Evolutionary conservation across 2,888 invertebrate species (phyloP), one percentile per base, ranked within the genome.

Genomic region (Pristionchus arcanus): DNA sequence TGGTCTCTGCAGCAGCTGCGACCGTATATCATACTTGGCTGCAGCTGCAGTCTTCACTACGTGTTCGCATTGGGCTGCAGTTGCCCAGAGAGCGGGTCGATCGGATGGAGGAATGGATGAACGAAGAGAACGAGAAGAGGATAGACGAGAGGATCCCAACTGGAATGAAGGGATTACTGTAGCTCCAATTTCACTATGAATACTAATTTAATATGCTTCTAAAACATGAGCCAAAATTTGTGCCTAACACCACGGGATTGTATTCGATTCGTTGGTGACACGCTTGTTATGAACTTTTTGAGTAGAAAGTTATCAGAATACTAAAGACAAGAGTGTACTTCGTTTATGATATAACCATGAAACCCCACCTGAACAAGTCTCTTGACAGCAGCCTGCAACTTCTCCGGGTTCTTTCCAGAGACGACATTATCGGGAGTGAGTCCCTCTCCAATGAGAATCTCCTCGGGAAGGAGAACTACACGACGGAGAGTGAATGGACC

Each of bases 401-500:
- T 93, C 25, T 94, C 92, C 11, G 91, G 90, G 42, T 92, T 90
- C 71, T 93, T 94, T 59, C 93, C 92, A n/a, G 91, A 92, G 89
- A 92, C 94, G 71, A 94, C 90, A 68, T 87, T 90, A 81, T 94
- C 94, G 2, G 91, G 90, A 37, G 92, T 93, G 53, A 94, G 90
- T 25, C 91, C 92, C 63, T 95, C 92, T 16, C 93, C 63, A 15
- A 90, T 77, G 89, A 94, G 91, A 37, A 94, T 83, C 90, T 95
- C 95, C 19, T 88, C 55, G 2, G 95, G 95, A 13, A 95, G 91
- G 21, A 95, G 91, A 7, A 95, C 93, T 63, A 94, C 91, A 21
- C 94, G 94, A 84, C 94, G 92, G 15, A 93, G 90, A 34, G 94
- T 90, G 53, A 95, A 91, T 16, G 94, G 97, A 2, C 98, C 97